Base-by-base conservation (phyloP, 2,888 invertebrate genomes). In the Drosophila barbarae region DNA sequence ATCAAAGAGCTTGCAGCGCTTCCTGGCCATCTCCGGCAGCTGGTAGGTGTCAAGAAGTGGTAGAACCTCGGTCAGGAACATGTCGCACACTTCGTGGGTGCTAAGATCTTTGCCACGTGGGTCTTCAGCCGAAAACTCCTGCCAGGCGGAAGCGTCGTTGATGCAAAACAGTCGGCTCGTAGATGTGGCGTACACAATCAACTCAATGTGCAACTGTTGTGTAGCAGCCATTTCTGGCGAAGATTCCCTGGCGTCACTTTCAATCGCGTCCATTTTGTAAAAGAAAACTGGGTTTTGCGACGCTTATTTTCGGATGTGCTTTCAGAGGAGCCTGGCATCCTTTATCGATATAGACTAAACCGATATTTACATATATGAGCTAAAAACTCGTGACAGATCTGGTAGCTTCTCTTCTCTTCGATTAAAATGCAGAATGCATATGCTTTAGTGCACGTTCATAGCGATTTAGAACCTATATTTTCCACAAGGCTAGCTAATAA, bases 91-190 rank as follows among this genome's bases (percentile, higher is more conserved):
- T 39, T 74, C 72, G 0, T 44, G 6, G 1, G 63, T 26, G 1
- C 70, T 50, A 10, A 61, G 50, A 23, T 84, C 69, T 13, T n/a
- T n/a, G 10, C 49, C 73, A 5, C 21, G 12, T 7, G 56, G 38
- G 3, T 51, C 28, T 13, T 21, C 13, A 8, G 68, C n/a, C 1
- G 60, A 54, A 39, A 80, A 86, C 3, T 65, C 71, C 0, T 23
- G 10, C 72, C 77, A 77, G 10, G 68, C 70, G 2, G 44, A 49
- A 1, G 32, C 49, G 34, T 76, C 68, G 12, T 82, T 76, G 9
- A 75, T 69, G 18, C 72, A 77, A 6, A 85, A 58, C 18, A 80
- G n/a, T 3, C 83, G 73, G 28, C 42, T 50, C 0, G 70, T 60
- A 2, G 23, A 9, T 5, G 68, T 66, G 21, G 76, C 71, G 21